Percentiles rank a stretch among this genome's conserved stretches.
Conservation (phyloP, 23 tunicate genomes). For the Diplosoma virens region DNA sequence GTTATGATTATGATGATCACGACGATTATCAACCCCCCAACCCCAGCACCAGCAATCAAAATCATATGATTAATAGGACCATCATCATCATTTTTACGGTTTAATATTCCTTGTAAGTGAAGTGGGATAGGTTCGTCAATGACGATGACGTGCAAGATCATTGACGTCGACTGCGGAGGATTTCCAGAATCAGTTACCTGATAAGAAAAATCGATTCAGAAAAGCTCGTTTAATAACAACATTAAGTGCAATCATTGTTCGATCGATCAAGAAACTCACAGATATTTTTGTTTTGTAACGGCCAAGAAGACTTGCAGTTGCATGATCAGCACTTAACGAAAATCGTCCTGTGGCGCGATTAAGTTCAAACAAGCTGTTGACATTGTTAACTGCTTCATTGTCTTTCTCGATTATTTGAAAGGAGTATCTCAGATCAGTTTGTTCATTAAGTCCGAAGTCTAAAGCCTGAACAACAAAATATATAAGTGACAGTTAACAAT, state of each 20-base stretch:
- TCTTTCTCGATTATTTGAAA: conserved; percentile 13
- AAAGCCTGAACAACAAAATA: conserved; percentile 45
- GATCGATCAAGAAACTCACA: neutral
- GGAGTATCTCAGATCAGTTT: conserved; percentile 19
- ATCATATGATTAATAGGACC: too few species aligned
- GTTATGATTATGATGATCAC: neutral
- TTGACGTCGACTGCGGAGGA: conserved; percentile 19
- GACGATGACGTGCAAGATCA: conserved; percentile 10
- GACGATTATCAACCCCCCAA: neutral
- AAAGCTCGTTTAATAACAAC: too few species aligned
- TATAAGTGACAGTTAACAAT: too few species aligned
- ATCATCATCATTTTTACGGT: neutral
- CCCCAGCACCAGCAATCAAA: neutral
- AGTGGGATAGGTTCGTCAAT: neutral
- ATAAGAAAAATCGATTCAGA: neutral
- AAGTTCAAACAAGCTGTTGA: neutral
- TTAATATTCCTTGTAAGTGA: neutral
- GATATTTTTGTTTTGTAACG: neutral
- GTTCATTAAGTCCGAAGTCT: conserved; percentile 32
- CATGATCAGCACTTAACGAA: neutral
- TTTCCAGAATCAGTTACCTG: conserved; percentile 29
- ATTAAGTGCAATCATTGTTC: too few species aligned
- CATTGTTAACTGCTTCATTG: neutral
- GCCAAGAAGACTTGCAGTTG: neutral
- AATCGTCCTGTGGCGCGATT: conserved; percentile 1